Base-by-base conservation (phyloP, 1,140 invertebrate genomes). In the Brachionus asplanchnoidis region DNA sequence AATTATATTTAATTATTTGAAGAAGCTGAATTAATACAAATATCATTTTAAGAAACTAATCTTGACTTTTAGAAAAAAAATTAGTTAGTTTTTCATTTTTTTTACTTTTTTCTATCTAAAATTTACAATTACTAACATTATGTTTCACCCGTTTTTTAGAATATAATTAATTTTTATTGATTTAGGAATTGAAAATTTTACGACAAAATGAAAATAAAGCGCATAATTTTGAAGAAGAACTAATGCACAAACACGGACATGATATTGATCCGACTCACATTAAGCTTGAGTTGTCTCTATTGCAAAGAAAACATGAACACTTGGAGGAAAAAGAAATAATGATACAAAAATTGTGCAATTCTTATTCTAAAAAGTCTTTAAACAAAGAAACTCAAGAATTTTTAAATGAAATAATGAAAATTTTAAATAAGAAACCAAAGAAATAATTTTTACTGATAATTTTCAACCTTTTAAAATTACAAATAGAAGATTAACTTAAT, bases 271-370 rank as follows among this genome's bases (percentile, higher is more conserved):
- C 60, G 11, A 46, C 36, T 20, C 32, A 89, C 28, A 78, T 90
- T 7, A 89, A 89, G 84, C 88, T 88, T 36, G 89, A 90, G 73
- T 84, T 89, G 8, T 85, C 88, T 9, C 77, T 90, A 32, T 79
- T 90, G 11, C 88, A 89, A 85, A 86, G 88, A 14, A 90, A 89
- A 79, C 89, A 88, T 85, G 88, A 90, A 65, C 84, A 89, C 40
- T 87, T 90, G 12, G 86, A 87, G 66, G 86, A 88, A 65, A 90
- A 90, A 79, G 89, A 90, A 85, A 86, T 86, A 53, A 85, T 88
- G 50, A 87, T 90, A 85, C 88, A 89, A 87, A 88, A 53, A 56
- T 36, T 84, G 40, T 84, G 60, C 11, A 84, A 84, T 32, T 28
- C 12, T 12, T 73, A 68, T 17, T 42, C 17, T 12, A 84, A 70